Evolutionary conservation across 1,140 invertebrate species (phyloP).

Genomic region (Cherax quadricarinatus): DNA sequence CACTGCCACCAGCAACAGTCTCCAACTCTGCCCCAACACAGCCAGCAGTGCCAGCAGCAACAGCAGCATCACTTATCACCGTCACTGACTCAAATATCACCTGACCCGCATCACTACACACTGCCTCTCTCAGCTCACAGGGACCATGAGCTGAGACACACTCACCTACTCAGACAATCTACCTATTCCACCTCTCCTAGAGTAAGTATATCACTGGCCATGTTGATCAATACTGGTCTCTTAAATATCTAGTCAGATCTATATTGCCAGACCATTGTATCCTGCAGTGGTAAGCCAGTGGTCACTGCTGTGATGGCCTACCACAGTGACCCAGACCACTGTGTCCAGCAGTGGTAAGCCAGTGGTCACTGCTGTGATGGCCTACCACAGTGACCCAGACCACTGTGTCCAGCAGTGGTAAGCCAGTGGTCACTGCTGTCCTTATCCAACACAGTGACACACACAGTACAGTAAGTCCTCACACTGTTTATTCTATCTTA

Average conservation of each 20-base stretch:
- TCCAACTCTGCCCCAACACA: constrained; percentile 3
- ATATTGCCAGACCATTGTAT: not conserved
- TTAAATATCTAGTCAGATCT: not conserved
- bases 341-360: not conserved
- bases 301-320: too few species aligned
- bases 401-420: not conserved
- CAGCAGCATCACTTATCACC: constrained; percentile 8
- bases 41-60: constrained; percentile 34
- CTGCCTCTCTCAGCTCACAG: constrained; percentile 30
- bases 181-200: constrained; percentile 34
- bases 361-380: too few species aligned
- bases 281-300: not conserved
- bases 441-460: too few species aligned
- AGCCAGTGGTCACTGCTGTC: too few species aligned
- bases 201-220: constrained; percentile 20
- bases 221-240: not conserved
- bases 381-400: not conserved
- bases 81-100: not conserved
- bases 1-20: constrained; percentile 30
- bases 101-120: constrained; percentile 39
- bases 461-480: too few species aligned
- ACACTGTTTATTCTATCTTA: too few species aligned
- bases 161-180: constrained; percentile 38
- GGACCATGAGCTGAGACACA: constrained; percentile 41
- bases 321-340: not conserved